phyloP scores from a whole-genome alignment of 2,113 vertebrate species.

The Maylandia zebra region DNA sequence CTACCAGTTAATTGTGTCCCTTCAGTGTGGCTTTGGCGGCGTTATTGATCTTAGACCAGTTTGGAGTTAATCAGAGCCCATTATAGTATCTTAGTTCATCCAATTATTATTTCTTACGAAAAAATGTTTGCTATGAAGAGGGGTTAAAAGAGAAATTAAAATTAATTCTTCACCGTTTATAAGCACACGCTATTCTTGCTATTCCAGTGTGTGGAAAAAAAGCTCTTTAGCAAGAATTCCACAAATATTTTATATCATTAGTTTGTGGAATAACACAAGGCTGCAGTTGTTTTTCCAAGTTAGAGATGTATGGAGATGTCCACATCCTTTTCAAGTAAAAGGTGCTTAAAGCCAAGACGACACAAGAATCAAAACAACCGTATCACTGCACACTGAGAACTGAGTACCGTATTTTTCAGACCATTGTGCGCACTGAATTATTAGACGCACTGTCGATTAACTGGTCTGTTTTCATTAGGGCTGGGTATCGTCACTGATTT shows the following conservation, averaged over 20 bases:
- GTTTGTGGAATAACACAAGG: neutral
- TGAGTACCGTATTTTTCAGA: neutral
- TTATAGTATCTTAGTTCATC: neutral
- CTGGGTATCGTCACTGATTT: too few species aligned
- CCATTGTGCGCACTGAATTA: neutral
- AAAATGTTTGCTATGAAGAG: neutral
- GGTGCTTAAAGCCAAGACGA: neutral
- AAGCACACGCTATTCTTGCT: neutral
- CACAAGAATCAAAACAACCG: neutral
- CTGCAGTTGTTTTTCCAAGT: neutral
- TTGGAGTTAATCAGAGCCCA: slow-evolving; percentile 16
- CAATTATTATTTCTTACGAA: neutral
- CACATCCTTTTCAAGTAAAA: neutral
- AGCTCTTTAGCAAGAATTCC: slow-evolving; percentile 10
- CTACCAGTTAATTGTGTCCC: slow-evolving; percentile 19
- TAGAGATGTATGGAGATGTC: neutral
- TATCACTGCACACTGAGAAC: neutral
- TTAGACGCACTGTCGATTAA: neutral
- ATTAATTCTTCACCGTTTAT: slow-evolving; percentile 2
- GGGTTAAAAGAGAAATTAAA: slow-evolving; percentile 13
- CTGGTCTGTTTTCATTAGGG: neutral
- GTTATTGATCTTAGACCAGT: slow-evolving; percentile 43
- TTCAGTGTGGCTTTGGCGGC: neutral
- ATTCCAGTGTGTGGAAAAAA: neutral
- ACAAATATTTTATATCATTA: neutral